Percentiles rank a stretch among this genome's conserved stretches.
These are phyloP conservation scores for Phylloscopus whistleri DNA, from an alignment of 2,113 vertebrate genomes.

Conservation along the genomic window DNA sequence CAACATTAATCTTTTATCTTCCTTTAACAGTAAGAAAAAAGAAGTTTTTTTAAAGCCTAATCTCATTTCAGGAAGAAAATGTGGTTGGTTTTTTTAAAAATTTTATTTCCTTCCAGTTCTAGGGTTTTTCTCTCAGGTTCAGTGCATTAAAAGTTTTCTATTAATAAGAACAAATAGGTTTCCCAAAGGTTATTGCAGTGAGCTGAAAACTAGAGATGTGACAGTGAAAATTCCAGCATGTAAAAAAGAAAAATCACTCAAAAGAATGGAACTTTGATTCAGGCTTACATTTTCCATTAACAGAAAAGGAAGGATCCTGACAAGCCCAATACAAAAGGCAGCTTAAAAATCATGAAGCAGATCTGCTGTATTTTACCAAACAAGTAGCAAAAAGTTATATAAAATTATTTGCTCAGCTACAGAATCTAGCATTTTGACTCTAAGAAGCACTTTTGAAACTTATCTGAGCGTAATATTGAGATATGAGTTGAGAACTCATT, in stretches of 20 bases:
- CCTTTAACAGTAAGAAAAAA: not conserved
- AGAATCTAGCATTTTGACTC: not conserved
- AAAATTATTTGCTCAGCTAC: not conserved
- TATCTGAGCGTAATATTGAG: not conserved
- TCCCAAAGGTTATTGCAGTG: not conserved
- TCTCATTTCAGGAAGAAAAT: not conserved
- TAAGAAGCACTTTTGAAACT: not conserved
- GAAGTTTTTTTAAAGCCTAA: not conserved
- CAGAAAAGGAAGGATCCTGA: not conserved
- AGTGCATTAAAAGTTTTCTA: not conserved
- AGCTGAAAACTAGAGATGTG: not conserved
- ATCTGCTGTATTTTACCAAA: not conserved
- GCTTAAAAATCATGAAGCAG: not conserved
- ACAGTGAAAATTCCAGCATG: not conserved
- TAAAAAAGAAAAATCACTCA: not conserved
- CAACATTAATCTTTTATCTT: not conserved
- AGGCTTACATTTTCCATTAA: not conserved
- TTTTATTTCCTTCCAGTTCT: not conserved
- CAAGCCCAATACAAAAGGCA: not conserved
- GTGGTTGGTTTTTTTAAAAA: not conserved
- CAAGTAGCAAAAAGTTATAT: not conserved
- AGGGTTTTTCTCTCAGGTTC: not conserved
- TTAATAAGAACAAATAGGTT: not conserved
- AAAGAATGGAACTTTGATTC: not conserved
- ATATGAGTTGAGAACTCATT: not conserved